Conservation (phyloP, 2,113 vertebrate genomes). For the Aegithalos caudatus region DNA sequence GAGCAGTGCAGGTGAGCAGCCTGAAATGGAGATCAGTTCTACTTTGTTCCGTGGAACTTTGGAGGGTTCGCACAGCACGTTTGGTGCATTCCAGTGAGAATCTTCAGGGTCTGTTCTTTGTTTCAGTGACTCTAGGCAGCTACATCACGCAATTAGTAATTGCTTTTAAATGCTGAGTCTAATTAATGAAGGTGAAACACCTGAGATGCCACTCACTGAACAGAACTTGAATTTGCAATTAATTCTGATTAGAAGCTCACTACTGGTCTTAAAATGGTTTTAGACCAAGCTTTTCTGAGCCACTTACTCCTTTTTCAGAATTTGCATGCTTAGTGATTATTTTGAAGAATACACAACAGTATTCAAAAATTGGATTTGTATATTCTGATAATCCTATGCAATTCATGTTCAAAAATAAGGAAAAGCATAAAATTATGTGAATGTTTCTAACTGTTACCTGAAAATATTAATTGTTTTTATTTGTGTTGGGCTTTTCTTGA, state of each 20-base stretch:
- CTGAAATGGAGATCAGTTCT: background rate
- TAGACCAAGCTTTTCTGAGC: background rate
- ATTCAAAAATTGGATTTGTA: background rate
- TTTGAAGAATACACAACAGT: background rate
- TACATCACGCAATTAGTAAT: background rate
- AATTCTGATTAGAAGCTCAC: background rate
- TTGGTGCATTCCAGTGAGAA: background rate
- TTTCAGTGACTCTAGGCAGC: background rate
- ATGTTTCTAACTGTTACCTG: background rate
- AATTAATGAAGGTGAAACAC: background rate
- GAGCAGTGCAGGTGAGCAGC: background rate
- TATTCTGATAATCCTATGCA: background rate
- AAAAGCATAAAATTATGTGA: background rate
- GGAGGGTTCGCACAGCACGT: background rate
- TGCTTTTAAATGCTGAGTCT: background rate
- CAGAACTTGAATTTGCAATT: background rate
- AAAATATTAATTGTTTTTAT: background rate
- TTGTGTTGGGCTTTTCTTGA: background rate
- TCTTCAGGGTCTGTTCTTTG: background rate
- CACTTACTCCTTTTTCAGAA: background rate
- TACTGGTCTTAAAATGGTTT: background rate
- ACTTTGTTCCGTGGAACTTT: background rate
- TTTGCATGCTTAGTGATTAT: background rate
- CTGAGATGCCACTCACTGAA: background rate
- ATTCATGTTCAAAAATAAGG: background rate